Base-by-base conservation (phyloP, 2,113 vertebrate species). In the Bolborhynchus lineola region DNA sequence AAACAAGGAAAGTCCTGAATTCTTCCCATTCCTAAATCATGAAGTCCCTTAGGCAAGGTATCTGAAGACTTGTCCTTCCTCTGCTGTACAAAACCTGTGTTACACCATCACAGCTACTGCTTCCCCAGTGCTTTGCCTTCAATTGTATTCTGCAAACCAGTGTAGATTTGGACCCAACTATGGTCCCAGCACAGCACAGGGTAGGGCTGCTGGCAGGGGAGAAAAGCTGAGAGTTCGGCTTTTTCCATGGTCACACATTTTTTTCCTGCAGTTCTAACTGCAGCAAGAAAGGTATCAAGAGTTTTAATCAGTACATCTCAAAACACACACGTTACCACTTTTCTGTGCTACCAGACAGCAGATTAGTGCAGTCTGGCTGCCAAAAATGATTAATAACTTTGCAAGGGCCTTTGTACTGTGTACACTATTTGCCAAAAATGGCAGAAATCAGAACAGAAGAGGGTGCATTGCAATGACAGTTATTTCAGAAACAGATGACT, bases 371-470 rank as follows among this genome's bases (percentile, higher is more conserved):
- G 93, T 82, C 92, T 96, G 90, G 91, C 88, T 88, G 91, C 96
- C 96, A 98, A 97, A 98, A 71, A 86, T 97, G 97, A 98, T 98
- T 97, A 98, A 98, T 97, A 98, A 97, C 96, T 95, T 96, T 94
- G 89, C 88, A 90, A 96, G 93, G 90, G 92, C 91, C 82, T 98
- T 97, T 97, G 82, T 93, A 76, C 93, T 92, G 57, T 50, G 68
- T 13, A 39, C 47, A 83, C 64, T 39, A 44, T 95, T 97, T 98
- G 97, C 97, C 98, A 98, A 97, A 98, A 97, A 84, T 80, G 97
- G 96, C 88, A 97, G 93, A 95, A 96, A 89, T 95, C 87, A 91
- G 59, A 84, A 95, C 78, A 91, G 80, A 92, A 85, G 52, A 84
- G 86, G 62, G 50, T 85, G 50, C 59, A 49, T 33, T 92, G 71